These are phyloP conservation scores for Ophiothrix spiculata DNA, from an alignment of 35 echinoderm and acorn worm species.

Conservation along the genomic window DNA sequence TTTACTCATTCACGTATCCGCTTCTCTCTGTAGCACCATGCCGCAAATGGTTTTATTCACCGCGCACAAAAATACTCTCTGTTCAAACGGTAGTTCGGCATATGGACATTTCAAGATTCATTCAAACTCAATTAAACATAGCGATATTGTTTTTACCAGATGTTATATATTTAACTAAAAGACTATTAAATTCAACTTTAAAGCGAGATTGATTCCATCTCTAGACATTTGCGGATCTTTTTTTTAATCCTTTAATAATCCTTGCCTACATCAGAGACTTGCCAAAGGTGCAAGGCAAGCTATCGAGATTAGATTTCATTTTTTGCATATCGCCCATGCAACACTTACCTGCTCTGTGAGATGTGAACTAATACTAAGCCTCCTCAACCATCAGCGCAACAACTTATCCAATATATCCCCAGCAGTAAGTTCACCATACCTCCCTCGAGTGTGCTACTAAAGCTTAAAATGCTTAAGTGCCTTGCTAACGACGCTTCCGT, in stretches of 20 bases:
- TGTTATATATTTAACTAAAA: not conserved
- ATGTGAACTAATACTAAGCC: not conserved
- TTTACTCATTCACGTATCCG: no score
- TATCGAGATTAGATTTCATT: not conserved
- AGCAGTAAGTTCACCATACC: not conserved
- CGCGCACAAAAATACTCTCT: no score
- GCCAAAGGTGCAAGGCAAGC: not conserved
- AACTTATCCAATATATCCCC: not conserved
- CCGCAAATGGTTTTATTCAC: no score
- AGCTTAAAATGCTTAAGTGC: constrained; percentile 12
- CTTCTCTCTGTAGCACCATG: no score
- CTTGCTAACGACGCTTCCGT: not conserved
- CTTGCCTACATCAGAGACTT: not conserved
- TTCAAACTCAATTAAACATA: not conserved
- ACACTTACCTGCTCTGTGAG: not conserved
- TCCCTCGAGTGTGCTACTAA: not conserved
- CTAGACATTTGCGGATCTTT: not conserved
- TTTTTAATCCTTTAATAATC: not conserved
- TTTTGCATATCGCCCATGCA: not conserved
- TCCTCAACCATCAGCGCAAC: not conserved
- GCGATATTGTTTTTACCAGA: not conserved
- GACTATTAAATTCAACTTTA: not conserved
- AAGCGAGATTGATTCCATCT: not conserved
- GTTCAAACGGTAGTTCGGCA: no score
- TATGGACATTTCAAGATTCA: no score